Conservation (phyloP, 2,113 vertebrate genomes). For the Lamprologus lemairii region DNA sequence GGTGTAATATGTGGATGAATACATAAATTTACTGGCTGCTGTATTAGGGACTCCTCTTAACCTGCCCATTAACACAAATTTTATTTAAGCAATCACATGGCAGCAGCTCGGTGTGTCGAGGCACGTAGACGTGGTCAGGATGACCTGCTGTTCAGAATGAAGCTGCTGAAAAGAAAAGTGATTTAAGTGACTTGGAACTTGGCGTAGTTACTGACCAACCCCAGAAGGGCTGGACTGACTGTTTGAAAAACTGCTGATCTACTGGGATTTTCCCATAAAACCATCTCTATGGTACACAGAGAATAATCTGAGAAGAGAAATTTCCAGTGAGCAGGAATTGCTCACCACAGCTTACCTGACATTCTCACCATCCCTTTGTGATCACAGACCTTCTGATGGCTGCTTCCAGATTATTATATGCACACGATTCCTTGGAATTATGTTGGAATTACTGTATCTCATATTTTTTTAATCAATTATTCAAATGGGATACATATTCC, state of each 20-base stretch:
- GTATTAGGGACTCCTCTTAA: not conserved
- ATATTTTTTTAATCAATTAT: not conserved
- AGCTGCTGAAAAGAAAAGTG: not conserved
- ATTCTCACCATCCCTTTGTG: not conserved
- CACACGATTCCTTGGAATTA: fast-evolving
- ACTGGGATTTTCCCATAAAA: not conserved
- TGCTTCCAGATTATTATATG: not conserved
- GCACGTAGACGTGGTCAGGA: fast-evolving
- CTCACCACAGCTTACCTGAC: not conserved
- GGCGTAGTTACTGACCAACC: not conserved
- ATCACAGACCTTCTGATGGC: not conserved
- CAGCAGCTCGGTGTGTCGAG: not conserved
- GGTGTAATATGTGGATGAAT: not conserved
- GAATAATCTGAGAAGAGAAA: not conserved
- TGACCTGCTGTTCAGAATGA: not conserved
- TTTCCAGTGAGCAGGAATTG: not conserved
- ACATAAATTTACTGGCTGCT: not conserved
- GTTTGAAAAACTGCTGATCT: not conserved
- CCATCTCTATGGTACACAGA: not conserved
- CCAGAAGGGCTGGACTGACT: not conserved
- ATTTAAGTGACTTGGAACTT: not conserved
- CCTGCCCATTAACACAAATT: not conserved
- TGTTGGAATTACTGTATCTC: not conserved
- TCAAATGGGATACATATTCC: not conserved
- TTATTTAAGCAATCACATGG: not conserved